A percentile compares a stretch with the other conserved stretches of the same genome.
Conservation (phyloP, 2,797 vertebrate genomes). For the Dromococcyx pavoninus region DNA sequence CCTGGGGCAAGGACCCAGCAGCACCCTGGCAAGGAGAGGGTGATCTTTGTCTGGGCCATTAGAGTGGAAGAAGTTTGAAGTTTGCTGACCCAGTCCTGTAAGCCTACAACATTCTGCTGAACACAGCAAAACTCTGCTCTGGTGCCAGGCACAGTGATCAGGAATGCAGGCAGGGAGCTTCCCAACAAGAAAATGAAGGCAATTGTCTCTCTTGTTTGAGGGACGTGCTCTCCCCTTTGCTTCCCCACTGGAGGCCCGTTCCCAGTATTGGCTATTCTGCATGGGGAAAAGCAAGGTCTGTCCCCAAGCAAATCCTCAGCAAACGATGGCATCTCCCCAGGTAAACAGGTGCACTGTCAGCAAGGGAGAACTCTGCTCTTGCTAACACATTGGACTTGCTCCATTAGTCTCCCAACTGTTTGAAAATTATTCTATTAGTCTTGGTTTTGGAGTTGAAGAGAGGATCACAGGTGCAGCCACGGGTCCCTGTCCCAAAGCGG, state of each 20-base stretch:
- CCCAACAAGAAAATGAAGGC: not conserved
- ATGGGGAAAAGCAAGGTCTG: not conserved
- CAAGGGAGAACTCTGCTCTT: not conserved
- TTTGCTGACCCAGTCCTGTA: not conserved
- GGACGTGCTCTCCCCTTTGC: not conserved
- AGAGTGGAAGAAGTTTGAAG: not conserved
- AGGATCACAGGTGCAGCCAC: not conserved
- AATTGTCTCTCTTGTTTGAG: not conserved
- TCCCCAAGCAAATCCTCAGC: not conserved
- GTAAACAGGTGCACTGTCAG: not conserved
- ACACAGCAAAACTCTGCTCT: accelerated
- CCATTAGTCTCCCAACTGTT: not conserved
- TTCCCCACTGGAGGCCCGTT: not conserved
- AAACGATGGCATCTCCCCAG: not conserved
- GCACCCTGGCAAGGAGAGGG: accelerated
- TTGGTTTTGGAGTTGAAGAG: not conserved
- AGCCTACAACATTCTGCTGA: not conserved
- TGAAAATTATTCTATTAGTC: not conserved
- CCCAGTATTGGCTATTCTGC: not conserved
- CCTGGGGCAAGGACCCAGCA: not conserved
- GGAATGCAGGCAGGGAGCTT: not conserved
- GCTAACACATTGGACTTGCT: not conserved
- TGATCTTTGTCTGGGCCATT: accelerated
- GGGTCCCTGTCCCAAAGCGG: not conserved
- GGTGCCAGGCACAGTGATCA: accelerated